A percentile compares a stretch with the other conserved stretches of the same genome.
Evolutionary conservation across 2,888 invertebrate species (phyloP).

Genomic region (Nesidiocoris tenuis): DNA sequence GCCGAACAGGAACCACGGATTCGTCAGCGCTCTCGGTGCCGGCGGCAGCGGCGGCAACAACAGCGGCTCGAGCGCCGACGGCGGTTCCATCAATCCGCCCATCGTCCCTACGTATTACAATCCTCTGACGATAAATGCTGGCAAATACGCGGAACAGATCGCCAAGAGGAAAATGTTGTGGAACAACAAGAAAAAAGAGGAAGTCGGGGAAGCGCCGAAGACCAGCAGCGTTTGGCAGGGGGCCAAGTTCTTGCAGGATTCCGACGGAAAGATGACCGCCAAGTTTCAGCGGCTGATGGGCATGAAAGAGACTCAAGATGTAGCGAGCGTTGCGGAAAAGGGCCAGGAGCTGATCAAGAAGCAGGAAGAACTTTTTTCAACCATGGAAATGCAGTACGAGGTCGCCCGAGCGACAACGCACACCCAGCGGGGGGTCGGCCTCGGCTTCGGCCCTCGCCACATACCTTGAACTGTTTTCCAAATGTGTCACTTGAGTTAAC

Average conservation of each 20-base stretch:
- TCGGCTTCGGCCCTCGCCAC: constrained; percentile 66
- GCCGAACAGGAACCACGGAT: constrained; percentile 14
- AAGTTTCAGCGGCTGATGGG: constrained; percentile 98
- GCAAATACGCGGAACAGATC: constrained; percentile 82
- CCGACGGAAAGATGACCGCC: constrained; percentile 86
- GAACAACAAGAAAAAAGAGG: constrained; percentile 57
- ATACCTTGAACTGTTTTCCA: constrained; percentile 46
- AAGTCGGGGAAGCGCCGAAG: not conserved
- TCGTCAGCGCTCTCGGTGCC: not conserved
- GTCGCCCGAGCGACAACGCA: constrained; percentile 93
- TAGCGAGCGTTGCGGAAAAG: constrained; percentile 9
- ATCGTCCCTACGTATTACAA: constrained; percentile 70
- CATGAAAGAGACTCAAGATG: constrained; percentile 63
- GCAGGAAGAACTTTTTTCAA: constrained; percentile 80
- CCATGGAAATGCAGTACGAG: constrained; percentile 95
- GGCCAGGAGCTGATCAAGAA: constrained; percentile 54
- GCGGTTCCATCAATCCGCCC: not conserved
- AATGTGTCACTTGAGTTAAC: too few species aligned
- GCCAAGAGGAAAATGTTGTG: constrained; percentile 90
- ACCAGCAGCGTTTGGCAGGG: constrained; percentile 65
- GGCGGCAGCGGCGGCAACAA: not conserved
- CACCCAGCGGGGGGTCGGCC: constrained; percentile 86
- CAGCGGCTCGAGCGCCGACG: not conserved
- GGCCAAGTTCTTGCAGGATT: constrained; percentile 84
- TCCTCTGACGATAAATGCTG: constrained; percentile 71